Evolutionary conservation across 2,888 invertebrate species (phyloP), one percentile per base, ranked within the genome.

Genomic region (Fissipunctia ypsillon): DNA sequence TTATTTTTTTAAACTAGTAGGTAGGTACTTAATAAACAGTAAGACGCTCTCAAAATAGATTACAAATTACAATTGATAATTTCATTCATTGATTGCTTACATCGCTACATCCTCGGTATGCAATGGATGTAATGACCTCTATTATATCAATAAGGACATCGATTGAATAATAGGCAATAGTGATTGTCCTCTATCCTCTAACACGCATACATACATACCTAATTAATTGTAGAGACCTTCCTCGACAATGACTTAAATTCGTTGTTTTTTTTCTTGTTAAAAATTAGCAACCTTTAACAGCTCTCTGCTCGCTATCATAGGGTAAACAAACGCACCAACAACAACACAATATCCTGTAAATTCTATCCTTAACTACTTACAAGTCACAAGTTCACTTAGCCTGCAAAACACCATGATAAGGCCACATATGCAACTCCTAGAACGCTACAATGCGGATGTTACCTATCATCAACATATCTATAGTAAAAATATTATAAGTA

Each of bases 51-150:
- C 25, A 14, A 50, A 31, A 60, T 25, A 31, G 9, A 60, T 61
- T 16, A 35, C 52, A 38, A 57, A 61, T n/a, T 64, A 31, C 22
- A 59, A 52, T 63, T 56, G 60, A 60, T 48, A 50, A 60, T 43
- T 12, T 45, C 31, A 38, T 41, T 38, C n/a, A 52, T 56, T 68
- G 28, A 59, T 38, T 10, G 38, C 31, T 35, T 22, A 50, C 25
- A 54, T 38, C 38, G 38, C 35, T n/a, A 6, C 38, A 38, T 68
- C n/a, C 38, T 81, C 35, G 25, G 61, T 65, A 84, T 69, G 57
- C 72, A 68, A 72, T 59, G 6, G 64, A 61, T 45, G 38, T 52
- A n/a, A 59, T 67, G 72, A 68, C 85, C 83, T 83, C 74, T 74
- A 73, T 57, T 45, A 56, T 54, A 72, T 67, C 72, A 69, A 75